A percentile compares a stretch with the other conserved stretches of the same genome.
Evolutionary conservation across 2,113 vertebrate species (phyloP).

Genomic region (Chionomys nivalis): DNA sequence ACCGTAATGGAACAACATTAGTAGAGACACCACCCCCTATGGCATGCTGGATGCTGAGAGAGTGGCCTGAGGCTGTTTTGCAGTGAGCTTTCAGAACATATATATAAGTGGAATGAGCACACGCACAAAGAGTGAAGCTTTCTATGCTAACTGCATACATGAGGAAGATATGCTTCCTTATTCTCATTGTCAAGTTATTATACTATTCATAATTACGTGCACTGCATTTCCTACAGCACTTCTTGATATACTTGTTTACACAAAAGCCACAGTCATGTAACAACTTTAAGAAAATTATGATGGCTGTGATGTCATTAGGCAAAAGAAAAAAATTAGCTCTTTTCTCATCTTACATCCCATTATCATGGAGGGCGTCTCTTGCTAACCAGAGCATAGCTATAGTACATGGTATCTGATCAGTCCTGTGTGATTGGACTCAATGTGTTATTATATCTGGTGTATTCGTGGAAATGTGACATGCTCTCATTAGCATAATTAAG

Average conservation of each 20-base stretch:
- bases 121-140: not conserved
- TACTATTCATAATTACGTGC: not conserved
- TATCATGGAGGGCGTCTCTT: no score
- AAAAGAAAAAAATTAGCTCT: not conserved
- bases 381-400: not conserved
- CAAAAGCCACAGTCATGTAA: not conserved
- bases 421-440: not conserved
- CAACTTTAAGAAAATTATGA: not conserved
- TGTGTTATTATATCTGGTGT: not conserved
- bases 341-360: not conserved
- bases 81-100: not conserved
- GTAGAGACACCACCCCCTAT: no score
- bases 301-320: not conserved
- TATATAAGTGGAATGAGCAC: not conserved
- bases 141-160: not conserved
- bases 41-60: not conserved
- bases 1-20: no score
- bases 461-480: not conserved
- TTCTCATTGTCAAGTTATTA: not conserved
- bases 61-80: no score
- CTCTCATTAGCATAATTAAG: not conserved
- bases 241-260: not conserved
- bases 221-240: not conserved
- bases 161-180: not conserved
- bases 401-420: not conserved